Evolutionary conservation across 2,888 invertebrate species (phyloP), one percentile per base, ranked within the genome.

Genomic region (Taenaris catops): DNA sequence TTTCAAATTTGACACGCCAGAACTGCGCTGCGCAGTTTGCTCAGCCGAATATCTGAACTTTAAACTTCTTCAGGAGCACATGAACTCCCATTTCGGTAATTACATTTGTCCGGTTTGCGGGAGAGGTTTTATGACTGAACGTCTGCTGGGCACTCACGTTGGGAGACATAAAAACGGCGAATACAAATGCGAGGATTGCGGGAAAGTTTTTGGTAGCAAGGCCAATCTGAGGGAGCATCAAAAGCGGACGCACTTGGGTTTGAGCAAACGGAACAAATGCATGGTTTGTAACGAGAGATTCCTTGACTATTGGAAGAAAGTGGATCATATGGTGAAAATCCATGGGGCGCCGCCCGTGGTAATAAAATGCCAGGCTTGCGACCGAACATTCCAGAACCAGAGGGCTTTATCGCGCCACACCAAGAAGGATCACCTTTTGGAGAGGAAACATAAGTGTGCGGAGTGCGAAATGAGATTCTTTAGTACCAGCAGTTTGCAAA

Each of bases 401-500:
- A 51, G 62, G n/a, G 45, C 56, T 0, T 33, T 78, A 1, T 45
- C 63, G 0, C 46, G 49, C 0, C 79, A 79, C 21, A 66, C 57
- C 1, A 74, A 65, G 41, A 70, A 65, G 37, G 69, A 79, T 4
- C 88, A 88, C 36, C 55, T 87, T 2, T 49, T 70, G 56, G 75
- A 78, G 35, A 53, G 64, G 10, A 60, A 66, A 6, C 81, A 76
- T 18, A 68, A 65, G 8, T 88, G 88, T 25, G 52, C 55, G 0
- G 64, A 83, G 4, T 88, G 88, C 20, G 76, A 75, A 0, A 80
- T 73, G 55, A 56, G 53, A 3, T 75, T 74, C 19, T 79, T 63
- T 32, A 51, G 51, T 0, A 53, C 51, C 11, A 54, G 55, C 7
- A 47, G 49, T 6, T 38, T 78, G 23, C 48, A 54, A 4, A 54